Base-by-base conservation (phyloP, 2,113 vertebrate species). In the Phalacrocorax carbo region DNA sequence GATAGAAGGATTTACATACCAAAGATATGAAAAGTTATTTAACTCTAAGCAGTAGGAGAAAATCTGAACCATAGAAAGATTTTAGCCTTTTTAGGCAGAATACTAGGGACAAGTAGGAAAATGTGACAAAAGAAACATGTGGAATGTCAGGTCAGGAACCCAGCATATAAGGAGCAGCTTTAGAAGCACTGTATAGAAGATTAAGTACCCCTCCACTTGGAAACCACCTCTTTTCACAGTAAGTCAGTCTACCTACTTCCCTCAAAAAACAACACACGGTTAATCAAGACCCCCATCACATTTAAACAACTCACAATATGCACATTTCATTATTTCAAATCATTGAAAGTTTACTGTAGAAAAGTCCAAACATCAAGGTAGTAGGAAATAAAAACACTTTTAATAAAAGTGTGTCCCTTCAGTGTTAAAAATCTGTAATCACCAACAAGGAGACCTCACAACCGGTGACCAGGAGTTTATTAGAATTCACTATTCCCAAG, bases 311-410 rank as follows among this genome's bases (percentile, higher is more conserved):
- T 89, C 86, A 85, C 83, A 90, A 94, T 82, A 92, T 84, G 82
- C 86, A 95, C 93, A 82, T 94, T 87, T 94, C 88, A 68, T 85
- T 72, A 58, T 91, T 94, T 89, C 78, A 93, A 90, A 90, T 91
- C 6, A 73, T 44, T 44, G 19, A 66, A 97, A 94, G 71, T 95
- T 95, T 87, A 94, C 91, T 90, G 89, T 96, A 95, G 73, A 96
- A 96, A 94, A 95, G 91, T 95, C 91, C 94, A 96, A 94, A 94
- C 83, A 90, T 87, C 91, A 95, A 96, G 46, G 84, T 87, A 97
- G 72, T 88, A 96, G 55, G 93, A 95, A 96, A 94, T 96, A 95
- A 95, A 96, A 94, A 15, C 93, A 91, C 90, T 90, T 95, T 34
- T 69, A 87, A 61, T 93, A 95, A 92, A 96, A 93, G 84, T 44